Percentiles rank a stretch among this genome's conserved stretches.
Conservation (phyloP, 2,797 vertebrate genomes). For the Eospalax fontanierii region DNA sequence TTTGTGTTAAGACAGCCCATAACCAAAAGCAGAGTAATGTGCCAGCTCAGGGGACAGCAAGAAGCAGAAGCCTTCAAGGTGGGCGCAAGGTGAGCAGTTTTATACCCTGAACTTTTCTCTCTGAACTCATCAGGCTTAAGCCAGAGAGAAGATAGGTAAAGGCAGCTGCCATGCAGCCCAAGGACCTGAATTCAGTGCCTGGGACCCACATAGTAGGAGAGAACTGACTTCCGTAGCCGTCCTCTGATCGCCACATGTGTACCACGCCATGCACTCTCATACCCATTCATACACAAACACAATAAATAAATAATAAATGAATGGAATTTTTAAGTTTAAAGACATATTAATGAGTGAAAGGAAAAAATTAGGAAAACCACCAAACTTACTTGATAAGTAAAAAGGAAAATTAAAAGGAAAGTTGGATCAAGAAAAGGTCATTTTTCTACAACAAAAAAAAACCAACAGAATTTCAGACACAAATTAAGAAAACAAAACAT, state of each 20-base stretch:
- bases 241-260: not conserved
- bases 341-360: not conserved
- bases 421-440: not conserved
- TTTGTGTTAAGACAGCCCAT: not conserved
- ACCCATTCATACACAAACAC: not conserved
- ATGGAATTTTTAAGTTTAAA: not conserved
- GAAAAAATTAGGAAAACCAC: not conserved
- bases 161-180: not conserved
- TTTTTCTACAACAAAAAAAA: slow-evolving; percentile 33
- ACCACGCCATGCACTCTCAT: not conserved
- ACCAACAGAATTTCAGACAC: not conserved
- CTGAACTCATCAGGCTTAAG: not conserved
- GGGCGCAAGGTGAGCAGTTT: not conserved
- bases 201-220: not conserved
- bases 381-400: slow-evolving; percentile 9
- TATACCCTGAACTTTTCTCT: not conserved
- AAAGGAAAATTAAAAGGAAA: slow-evolving; percentile 54
- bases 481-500: slow-evolving; percentile 27
- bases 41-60: not conserved
- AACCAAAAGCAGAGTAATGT: not conserved
- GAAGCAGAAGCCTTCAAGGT: not conserved
- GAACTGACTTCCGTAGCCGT: not conserved
- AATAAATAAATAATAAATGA: not conserved
- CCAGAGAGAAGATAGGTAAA: not conserved
- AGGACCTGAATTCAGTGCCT: not conserved